Evolutionary conservation across 2,797 vertebrate genomes (phyloP).

Genomic region (Microhierax caerulescens): DNA sequence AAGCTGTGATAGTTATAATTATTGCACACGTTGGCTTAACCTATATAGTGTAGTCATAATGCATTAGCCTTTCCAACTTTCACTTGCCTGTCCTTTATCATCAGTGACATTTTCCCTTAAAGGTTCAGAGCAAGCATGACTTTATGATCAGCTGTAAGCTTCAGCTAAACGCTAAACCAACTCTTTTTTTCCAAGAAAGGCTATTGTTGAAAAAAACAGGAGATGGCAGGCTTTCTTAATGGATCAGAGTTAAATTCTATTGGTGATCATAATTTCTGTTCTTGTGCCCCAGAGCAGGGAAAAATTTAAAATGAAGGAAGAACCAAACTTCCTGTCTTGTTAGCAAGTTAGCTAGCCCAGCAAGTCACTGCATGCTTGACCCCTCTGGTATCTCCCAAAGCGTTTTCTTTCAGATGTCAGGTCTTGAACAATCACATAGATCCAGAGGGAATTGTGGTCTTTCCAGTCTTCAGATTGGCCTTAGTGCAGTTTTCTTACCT

Average conservation of each 20-base stretch:
- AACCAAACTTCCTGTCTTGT: background rate
- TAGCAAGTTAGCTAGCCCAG: background rate
- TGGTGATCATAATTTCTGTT: background rate
- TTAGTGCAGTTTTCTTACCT: background rate
- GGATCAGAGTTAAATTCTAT: background rate
- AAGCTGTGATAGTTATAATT: slow-evolving; percentile 50
- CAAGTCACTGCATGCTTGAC: background rate
- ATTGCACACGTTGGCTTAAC: slow-evolving; percentile 35
- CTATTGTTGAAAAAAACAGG: background rate
- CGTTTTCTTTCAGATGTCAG: background rate
- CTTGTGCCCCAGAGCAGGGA: background rate
- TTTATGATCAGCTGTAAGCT: slow-evolving; percentile 34
- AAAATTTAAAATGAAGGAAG: background rate
- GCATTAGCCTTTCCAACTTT: slow-evolving; percentile 41
- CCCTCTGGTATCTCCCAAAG: background rate
- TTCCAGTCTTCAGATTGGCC: background rate
- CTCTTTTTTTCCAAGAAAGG: background rate
- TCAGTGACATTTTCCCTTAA: slow-evolving; percentile 61
- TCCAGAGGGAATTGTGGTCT: background rate
- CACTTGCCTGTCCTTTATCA: slow-evolving; percentile 44
- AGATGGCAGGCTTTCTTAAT: slow-evolving; percentile 77
- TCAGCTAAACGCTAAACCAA: slow-evolving; percentile 6
- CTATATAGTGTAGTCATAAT: background rate
- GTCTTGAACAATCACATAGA: background rate
- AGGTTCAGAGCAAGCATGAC: slow-evolving; percentile 50